Percentiles rank a stretch among this genome's conserved stretches.
Conservation (phyloP, 2,888 invertebrate species). For the Crossocerus cetratus region DNA sequence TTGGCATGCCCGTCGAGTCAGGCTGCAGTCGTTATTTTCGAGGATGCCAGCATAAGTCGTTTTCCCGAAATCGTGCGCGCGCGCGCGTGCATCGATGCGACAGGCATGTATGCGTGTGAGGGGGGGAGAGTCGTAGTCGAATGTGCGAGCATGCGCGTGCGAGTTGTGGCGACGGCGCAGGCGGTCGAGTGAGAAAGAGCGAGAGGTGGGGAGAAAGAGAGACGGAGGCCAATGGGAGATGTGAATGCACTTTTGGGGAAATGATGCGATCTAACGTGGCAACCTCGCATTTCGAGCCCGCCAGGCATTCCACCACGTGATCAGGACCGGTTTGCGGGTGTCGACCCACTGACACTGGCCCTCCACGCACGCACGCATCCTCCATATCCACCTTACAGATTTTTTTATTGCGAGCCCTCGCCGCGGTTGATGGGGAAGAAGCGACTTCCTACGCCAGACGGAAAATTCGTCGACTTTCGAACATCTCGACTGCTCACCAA, state of each 20-base stretch:
- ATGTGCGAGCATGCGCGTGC: no score
- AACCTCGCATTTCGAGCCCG: constrained; percentile 58
- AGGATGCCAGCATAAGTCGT: not conserved
- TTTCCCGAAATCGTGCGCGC: constrained; percentile 37
- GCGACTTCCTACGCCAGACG: no score
- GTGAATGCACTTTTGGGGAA: constrained; percentile 64
- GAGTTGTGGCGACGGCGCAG: no score
- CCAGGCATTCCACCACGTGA: constrained; percentile 60
- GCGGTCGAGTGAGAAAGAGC: no score
- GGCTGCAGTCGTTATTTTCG: constrained; percentile 1
- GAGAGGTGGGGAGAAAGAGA: no score
- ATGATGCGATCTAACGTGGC: constrained; percentile 63
- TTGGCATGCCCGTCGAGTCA: constrained; percentile 19
- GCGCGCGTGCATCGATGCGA: constrained; percentile 14
- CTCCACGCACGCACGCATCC: constrained; percentile 62
- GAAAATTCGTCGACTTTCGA: not conserved
- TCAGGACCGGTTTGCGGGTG: constrained; percentile 67
- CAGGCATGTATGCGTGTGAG: constrained; percentile 11
- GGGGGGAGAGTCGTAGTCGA: no score
- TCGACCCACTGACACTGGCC: constrained; percentile 63
- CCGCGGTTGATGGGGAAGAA: no score
- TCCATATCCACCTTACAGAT: constrained; percentile 52
- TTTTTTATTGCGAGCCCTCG: constrained; percentile 60
- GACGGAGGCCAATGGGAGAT: no score
- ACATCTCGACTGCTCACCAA: not conserved